Evolutionary conservation across 2,113 vertebrate genomes (phyloP), one percentile per base, ranked within the genome.

Genomic region (Thinocorus orbignyianus): DNA sequence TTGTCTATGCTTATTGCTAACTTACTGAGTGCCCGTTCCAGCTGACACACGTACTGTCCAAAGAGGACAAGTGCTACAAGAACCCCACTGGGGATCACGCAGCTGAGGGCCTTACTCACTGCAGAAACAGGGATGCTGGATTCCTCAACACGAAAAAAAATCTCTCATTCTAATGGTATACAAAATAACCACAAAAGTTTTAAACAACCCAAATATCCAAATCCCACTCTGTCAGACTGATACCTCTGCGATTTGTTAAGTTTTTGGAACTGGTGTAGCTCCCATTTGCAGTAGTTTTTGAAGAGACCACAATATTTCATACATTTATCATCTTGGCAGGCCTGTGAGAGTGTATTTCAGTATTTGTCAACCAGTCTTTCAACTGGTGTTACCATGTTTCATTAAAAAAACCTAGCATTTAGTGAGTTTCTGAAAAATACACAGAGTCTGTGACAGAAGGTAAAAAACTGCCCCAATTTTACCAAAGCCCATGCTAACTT

Each of bases 331-430:
- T 48, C 72, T n/a, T 41, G 23, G 18, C 41, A 93, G 35, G 31
- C 7, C 37, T 73, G 24, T 17, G n/a, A 74, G 37, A 51, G 7
- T 22, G 11, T 8, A 69, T 0, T 0, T 20, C 64, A 33, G 7
- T 60, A 70, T 80, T 86, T 86, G 20, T 64, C 60, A 90, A 65
- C 2, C 3, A 57, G 51, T 22, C 71, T 79, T 76, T 80, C 54
- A 77, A 91, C 6, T 1, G 1, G 20, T 64, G 46, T 48, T 46
- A 52, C 33, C 28, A 49, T 13, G 49, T 77, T 66, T 83, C 22
- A 57, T 81, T 83, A 70, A 23, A 86, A 91, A 92, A 73, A 54
- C 5, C 35, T 1, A 76, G 30, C 44, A 35, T 46, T 69, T 46
- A 48, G 33, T 14, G 26, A 80, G 25, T 20, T 85, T 13, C 23